Evolutionary conservation across 2,797 vertebrate genomes (phyloP).

Genomic region (Chlorospingus semifuscus): DNA sequence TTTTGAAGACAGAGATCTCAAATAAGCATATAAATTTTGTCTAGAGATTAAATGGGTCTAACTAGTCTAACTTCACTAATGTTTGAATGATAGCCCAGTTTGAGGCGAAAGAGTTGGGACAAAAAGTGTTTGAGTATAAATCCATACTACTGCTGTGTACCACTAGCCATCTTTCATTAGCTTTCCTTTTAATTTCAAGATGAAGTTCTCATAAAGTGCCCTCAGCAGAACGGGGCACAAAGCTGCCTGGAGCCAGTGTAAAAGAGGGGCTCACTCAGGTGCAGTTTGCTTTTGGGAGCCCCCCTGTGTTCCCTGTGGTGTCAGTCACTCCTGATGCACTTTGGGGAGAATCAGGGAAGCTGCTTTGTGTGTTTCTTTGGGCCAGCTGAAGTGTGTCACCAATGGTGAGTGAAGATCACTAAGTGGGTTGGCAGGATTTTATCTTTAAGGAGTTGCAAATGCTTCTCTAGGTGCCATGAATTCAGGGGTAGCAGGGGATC

Average conservation of each 20-base stretch:
- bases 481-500: background rate
- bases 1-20: background rate
- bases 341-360: background rate
- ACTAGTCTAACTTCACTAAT: background rate
- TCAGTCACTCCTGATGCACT: background rate
- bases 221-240: background rate
- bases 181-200: background rate
- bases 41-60: background rate
- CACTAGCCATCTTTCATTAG: background rate
- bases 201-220: background rate
- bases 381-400: background rate
- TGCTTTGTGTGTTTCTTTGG: background rate
- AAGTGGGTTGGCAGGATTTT: background rate
- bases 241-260: background rate
- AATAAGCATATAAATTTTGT: background rate
- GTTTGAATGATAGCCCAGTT: background rate
- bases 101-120: background rate
- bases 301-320: background rate
- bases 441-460: background rate
- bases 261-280: background rate
- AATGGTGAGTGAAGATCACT: fast-evolving
- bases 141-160: background rate
- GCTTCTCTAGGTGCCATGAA: fast-evolving
- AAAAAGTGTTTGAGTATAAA: background rate
- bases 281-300: background rate